phyloP scores from a whole-genome alignment of 2,797 vertebrate species.

The Cyprinella venusta region DNA sequence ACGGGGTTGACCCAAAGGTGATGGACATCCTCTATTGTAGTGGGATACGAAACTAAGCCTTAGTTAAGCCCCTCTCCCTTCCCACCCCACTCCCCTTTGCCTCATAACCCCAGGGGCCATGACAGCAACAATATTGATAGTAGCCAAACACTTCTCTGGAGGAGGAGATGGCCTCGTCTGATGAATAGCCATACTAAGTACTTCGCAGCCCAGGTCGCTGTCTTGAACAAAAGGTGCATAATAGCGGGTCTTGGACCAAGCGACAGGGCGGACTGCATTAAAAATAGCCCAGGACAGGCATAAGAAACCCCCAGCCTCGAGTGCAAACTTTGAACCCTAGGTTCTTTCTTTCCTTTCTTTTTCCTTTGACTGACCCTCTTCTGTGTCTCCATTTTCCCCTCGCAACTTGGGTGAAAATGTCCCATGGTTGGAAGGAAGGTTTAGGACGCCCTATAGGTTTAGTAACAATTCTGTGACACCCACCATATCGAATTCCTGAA shows the following conservation, averaged over 20 bases:
- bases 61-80: slow-evolving; percentile 7
- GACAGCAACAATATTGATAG: slow-evolving; percentile 70
- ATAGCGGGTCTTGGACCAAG: slow-evolving; percentile 53
- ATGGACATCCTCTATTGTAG: slow-evolving; percentile 65
- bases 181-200: slow-evolving; percentile 63
- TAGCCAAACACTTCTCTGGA: slow-evolving; percentile 64
- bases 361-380: slow-evolving; percentile 50
- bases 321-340: slow-evolving; percentile 62
- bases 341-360: slow-evolving; percentile 45
- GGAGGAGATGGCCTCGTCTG: slow-evolving; percentile 42
- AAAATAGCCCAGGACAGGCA: slow-evolving; percentile 59
- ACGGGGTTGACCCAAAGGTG: slow-evolving; percentile 56
- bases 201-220: slow-evolving; percentile 61
- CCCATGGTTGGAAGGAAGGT: slow-evolving; percentile 58
- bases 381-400: slow-evolving; percentile 44
- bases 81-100: slow-evolving; percentile 50
- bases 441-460: slow-evolving; percentile 60
- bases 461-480: slow-evolving; percentile 48
- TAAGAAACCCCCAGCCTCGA: slow-evolving; percentile 54
- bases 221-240: slow-evolving; percentile 64
- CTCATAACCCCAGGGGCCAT: slow-evolving; percentile 64
- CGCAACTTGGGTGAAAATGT: slow-evolving; percentile 59
- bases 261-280: slow-evolving; percentile 60
- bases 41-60: slow-evolving; percentile 62
- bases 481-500: slow-evolving; percentile 38